Base-by-base conservation (phyloP, 1,140 invertebrate species). In the Ceratosolen solmsi region DNA sequence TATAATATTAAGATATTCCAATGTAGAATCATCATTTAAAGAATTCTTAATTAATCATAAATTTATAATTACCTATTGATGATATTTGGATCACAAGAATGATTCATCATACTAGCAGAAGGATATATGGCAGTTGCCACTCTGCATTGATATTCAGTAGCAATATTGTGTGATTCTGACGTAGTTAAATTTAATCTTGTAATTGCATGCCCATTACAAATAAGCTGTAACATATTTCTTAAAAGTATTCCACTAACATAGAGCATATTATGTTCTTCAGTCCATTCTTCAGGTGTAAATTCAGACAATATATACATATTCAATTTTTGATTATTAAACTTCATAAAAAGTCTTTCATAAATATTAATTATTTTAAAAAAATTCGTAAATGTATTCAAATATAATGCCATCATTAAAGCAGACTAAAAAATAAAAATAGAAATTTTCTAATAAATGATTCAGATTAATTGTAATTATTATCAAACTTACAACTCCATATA, bases 101-200 rank as follows among this genome's bases (percentile, higher is more conserved):
- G 97, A 90, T 98, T 98, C 94, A 98, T 95, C 92, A 98, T 95
- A 87, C 96, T 96, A 15, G 95, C 95, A n/a, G 96, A 95, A 0
- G 96, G 96, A 91, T 96, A 98, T 87, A 98, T 96, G 1, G 95
- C 97, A 38, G 96, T 96, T 17, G 95, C 96, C 56, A 96, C 91
- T 56, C 95, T 92, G n/a, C 93, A 92, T 87, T 96, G 93, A 72
- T 90, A 85, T 70, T 88, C 84, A 41, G 84, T 86, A 60, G 84
- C 71, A 36, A 89, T 79, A 85, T 89, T 90, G 25, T 79, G 84
- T 80, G 82, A 83, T 56, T 84, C 82, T 76, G 82, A 81, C 82
- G 82, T 82, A 68, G 80, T 80, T 51, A 71, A 85, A 86, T 75
- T 88, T 68, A 93, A 85, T 81, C 90, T 92, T 5, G 95, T 93